Conservation (phyloP, 2,797 vertebrate genomes). For the Peromyscus aztecus region DNA sequence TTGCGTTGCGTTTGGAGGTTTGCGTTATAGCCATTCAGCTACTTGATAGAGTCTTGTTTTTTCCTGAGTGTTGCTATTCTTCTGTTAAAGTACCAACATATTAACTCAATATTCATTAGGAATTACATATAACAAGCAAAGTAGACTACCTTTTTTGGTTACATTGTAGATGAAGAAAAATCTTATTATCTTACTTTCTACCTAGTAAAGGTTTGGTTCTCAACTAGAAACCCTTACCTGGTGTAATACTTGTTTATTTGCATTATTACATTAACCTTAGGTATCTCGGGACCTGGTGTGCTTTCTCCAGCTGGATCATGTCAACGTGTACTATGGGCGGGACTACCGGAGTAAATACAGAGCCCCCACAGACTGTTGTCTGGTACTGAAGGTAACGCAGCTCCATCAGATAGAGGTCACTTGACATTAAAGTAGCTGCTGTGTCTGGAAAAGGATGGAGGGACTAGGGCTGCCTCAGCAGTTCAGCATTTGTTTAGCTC, state of each 20-base stretch:
- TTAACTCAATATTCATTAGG: conserved; percentile 31
- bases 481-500: neutral
- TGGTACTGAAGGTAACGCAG: conserved; percentile 94
- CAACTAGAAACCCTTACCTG: conserved; percentile 36
- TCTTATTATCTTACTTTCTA: conserved; percentile 36
- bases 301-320: conserved; percentile 98
- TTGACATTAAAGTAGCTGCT: neutral
- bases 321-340: conserved; percentile 97
- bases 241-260: conserved; percentile 14
- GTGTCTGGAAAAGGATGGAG: neutral
- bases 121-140: conserved; percentile 35
- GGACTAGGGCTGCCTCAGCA: neutral
- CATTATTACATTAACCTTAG: conserved; percentile 84
- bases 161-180: conserved; percentile 1
- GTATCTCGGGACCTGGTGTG: conserved; percentile 97
- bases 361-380: conserved; percentile 97
- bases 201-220: conserved; percentile 60
- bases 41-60: conserved; percentile 6
- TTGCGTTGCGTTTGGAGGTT: conserved; percentile 10
- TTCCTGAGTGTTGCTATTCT: conserved; percentile 3
- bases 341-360: conserved; percentile 99
- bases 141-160: conserved; percentile 43
- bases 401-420: conserved; percentile 21
- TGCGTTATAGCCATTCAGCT: neutral
- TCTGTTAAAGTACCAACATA: conserved; percentile 28